Evolutionary conservation across 1,140 invertebrate species (phyloP), one percentile per base, ranked within the genome.

Genomic region (Bombus fervidus): DNA sequence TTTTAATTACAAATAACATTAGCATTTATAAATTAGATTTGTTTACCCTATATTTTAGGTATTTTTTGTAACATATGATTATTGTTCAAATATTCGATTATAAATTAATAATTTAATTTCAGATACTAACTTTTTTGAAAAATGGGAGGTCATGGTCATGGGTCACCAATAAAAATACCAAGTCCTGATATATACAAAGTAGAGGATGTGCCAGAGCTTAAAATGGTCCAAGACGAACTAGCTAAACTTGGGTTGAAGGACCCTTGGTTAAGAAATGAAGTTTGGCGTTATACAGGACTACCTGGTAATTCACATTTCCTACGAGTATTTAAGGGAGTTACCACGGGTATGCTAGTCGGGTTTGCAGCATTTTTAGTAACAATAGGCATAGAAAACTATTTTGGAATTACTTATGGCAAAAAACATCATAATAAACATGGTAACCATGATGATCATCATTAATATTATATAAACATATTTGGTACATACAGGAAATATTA

Each of bases 181-280:
- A 96, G 97, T 93, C 97, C 96, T 88, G 96, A 94, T 81, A 96
- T 96, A 37, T 98, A 97, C 91, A 97, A 97, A 93, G 96, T 97
- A 2, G 97, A 98, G 92, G 95, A 97, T 90, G 95, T 95, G 25
- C 96, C 96, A 22, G 93, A 97, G 89, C 93, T 98, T 34, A 92
- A 96, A 83, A 93, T 95, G 80, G 93, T 97, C 2, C 95, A 97
- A 93, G 93, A 96, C 83, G 95, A 95, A 9, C 95, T 98, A 43
- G 97, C 96, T 2, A 92, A 95, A 53, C 96, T 96, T 91, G 98
- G 98, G 34, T 93, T 98, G 0, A 97, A 96, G 88, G 97, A 98
- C 95, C 98, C 98, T 3, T 98, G 98, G 98, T 94, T 98, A 28
- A 96, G 97, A 91, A 98, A 98, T 95, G 96, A 98, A 95, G 97